Evolutionary conservation across 2,113 vertebrate species (phyloP).

Genomic region (Gasterosteus nipponicus): DNA sequence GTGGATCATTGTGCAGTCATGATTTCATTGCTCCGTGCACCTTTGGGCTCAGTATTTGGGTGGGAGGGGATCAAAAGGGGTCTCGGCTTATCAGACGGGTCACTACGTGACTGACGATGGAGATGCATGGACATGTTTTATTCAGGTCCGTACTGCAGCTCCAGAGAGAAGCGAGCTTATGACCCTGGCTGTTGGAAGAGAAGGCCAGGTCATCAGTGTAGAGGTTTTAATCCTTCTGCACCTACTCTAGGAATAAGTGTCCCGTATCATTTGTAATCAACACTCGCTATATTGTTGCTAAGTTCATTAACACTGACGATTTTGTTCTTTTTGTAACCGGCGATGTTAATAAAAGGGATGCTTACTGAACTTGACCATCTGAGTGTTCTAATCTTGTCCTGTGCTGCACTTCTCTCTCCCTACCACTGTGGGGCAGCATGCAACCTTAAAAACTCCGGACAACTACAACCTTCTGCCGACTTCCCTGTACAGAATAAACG

Average conservation of each 20-base stretch:
- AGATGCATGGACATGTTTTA: conserved; percentile 55
- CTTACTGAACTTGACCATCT: conserved; percentile 76
- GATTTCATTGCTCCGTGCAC: conserved; percentile 55
- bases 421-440: conserved; percentile 64
- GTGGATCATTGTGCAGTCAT: conserved; percentile 48
- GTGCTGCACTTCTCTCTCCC: conserved; percentile 30
- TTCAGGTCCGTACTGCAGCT: conserved; percentile 60
- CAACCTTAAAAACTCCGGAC: conserved; percentile 2
- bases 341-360: conserved; percentile 86
- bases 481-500: conserved; percentile 8
- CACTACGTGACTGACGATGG: conserved; percentile 63
- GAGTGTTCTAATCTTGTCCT: conserved; percentile 26
- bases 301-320: conserved; percentile 83
- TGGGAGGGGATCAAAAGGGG: conserved; percentile 54
- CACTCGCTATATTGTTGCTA: conserved; percentile 79
- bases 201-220: conserved; percentile 58
- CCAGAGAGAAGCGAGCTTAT: conserved; percentile 46
- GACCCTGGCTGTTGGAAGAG: conserved; percentile 48
- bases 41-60: conserved; percentile 59
- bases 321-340: conserved; percentile 85
- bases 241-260: conserved; percentile 73
- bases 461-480: conserved; percentile 23
- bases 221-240: conserved; percentile 77
- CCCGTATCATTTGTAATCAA: conserved; percentile 76
- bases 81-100: conserved; percentile 63